phyloP scores from a whole-genome alignment of 92 coral and sea anemone species.

The Phenganax marumi region DNA sequence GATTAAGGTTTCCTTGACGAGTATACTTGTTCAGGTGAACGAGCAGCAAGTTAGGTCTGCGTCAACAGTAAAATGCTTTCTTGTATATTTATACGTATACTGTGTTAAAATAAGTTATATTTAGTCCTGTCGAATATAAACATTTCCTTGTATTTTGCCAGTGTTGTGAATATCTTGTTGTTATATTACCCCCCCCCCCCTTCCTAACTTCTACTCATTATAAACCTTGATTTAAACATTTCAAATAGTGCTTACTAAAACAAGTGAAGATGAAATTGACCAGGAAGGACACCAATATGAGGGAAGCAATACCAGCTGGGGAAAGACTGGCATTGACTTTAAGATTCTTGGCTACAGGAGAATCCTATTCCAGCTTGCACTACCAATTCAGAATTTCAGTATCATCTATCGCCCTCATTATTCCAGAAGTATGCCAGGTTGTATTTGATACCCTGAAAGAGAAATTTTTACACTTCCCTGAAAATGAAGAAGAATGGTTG shows the following conservation, averaged over 20 bases:
- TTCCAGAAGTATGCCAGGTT: slow-evolving; percentile 61
- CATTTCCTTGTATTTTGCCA: neutral
- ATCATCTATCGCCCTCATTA: slow-evolving; percentile 38
- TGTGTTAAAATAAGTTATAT: neutral
- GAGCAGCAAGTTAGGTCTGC: too few relatives aligned
- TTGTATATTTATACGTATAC: neutral
- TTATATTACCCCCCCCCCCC: neutral
- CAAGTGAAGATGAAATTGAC: neutral
- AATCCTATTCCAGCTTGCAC: slow-evolving; percentile 54
- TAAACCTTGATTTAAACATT: too few relatives aligned
- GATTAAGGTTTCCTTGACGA: neutral
- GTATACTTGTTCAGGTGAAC: slow-evolving; percentile 9
- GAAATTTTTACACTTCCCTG: slow-evolving; percentile 51
- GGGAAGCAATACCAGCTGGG: slow-evolving; percentile 18
- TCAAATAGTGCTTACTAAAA: too few relatives aligned
- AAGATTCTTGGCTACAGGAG: slow-evolving; percentile 23
- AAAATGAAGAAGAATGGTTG: slow-evolving; percentile 46
- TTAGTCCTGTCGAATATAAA: neutral
- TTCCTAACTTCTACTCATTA: neutral
- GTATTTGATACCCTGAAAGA: slow-evolving; percentile 38
- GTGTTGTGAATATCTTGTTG: neutral
- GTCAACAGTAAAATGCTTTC: too few relatives aligned
- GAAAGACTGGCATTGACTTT: slow-evolving; percentile 1
- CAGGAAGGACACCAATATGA: slow-evolving; percentile 16
- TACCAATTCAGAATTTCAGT: slow-evolving; percentile 60